phyloP scores from a whole-genome alignment of 2,888 invertebrate genomes.

The Eurytoma adleriae region DNA sequence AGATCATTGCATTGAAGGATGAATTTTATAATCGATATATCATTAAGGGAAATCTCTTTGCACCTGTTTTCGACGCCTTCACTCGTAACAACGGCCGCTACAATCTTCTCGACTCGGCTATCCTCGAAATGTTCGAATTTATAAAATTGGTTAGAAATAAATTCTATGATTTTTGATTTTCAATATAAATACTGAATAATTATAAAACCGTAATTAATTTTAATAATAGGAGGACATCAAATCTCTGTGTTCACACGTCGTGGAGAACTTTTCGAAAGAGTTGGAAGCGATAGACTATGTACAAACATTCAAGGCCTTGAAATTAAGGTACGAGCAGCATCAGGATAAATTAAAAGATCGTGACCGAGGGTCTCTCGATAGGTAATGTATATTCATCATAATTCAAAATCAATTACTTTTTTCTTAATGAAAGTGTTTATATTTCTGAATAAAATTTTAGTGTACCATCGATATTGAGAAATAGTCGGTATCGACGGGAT shows the following conservation, averaged over 20 bases:
- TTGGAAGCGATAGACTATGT: conserved; percentile 98
- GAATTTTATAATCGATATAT: conserved; percentile 99
- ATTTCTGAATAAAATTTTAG: neutral
- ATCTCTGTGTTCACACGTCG: conserved; percentile 93
- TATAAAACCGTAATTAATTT: neutral
- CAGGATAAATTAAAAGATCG: conserved; percentile 93
- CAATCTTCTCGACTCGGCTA: conserved; percentile 98
- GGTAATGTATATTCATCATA: conserved; percentile 74
- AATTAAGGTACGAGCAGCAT: conserved; percentile 92
- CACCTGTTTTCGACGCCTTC: conserved; percentile 97
- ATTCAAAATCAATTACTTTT: neutral
- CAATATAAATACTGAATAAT: neutral
- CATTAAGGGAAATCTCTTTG: conserved; percentile 94
- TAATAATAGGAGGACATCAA: conserved; percentile 87
- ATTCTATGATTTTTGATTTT: conserved; percentile 51
- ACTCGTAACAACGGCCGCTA: conserved; percentile 97
- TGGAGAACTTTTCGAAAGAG: conserved; percentile 96
- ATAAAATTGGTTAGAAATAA: conserved; percentile 85
- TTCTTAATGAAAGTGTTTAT: neutral
- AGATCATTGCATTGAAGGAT: conserved; percentile 97
- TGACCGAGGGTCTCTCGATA: conserved; percentile 85
- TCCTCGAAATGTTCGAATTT: conserved; percentile 99
- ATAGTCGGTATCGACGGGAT: conserved; percentile 91
- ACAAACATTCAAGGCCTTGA: conserved; percentile 96
- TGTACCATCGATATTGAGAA: conserved; percentile 88